A percentile compares a stretch with the other conserved stretches of the same genome.
Evolutionary conservation across 2,113 vertebrate species (phyloP).

Genomic region (Drymodes brunneopygia): DNA sequence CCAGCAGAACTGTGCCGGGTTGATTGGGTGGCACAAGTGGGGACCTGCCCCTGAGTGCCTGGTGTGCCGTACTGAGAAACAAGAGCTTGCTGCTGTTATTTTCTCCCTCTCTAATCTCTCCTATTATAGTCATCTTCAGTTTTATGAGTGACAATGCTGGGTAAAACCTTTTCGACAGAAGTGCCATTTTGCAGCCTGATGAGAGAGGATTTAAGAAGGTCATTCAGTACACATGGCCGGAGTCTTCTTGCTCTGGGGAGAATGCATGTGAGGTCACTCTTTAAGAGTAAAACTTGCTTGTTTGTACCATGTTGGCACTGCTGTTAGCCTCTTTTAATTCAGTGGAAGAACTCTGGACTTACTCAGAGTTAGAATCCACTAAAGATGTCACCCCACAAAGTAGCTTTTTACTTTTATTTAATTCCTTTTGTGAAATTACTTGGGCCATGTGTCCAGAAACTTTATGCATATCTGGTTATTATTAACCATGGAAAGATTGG

Average conservation of each 20-base stretch:
- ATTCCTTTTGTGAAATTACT: background rate
- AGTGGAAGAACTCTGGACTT: background rate
- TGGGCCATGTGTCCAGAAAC: background rate
- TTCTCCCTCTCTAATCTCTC: background rate
- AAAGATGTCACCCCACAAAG: background rate
- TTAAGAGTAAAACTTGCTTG: background rate
- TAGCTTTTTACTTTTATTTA: background rate
- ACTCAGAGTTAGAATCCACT: background rate
- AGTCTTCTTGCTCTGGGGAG: background rate
- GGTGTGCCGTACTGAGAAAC: background rate
- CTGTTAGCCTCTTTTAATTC: background rate
- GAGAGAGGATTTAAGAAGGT: constrained; percentile 42
- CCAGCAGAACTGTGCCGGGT: background rate
- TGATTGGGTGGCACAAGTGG: accelerated
- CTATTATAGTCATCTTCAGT: background rate
- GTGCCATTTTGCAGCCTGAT: constrained; percentile 15
- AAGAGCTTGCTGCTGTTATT: background rate
- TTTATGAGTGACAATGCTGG: background rate
- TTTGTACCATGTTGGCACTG: background rate
- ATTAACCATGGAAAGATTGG: background rate
- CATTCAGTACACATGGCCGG: background rate
- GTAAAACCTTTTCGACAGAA: constrained; percentile 40
- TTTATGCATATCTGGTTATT: background rate
- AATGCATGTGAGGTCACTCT: accelerated
- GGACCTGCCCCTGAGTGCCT: background rate